A percentile compares a stretch with the other conserved stretches of the same genome.
Conservation (phyloP, 1,140 invertebrate genomes). For the Cotesia typhae region DNA sequence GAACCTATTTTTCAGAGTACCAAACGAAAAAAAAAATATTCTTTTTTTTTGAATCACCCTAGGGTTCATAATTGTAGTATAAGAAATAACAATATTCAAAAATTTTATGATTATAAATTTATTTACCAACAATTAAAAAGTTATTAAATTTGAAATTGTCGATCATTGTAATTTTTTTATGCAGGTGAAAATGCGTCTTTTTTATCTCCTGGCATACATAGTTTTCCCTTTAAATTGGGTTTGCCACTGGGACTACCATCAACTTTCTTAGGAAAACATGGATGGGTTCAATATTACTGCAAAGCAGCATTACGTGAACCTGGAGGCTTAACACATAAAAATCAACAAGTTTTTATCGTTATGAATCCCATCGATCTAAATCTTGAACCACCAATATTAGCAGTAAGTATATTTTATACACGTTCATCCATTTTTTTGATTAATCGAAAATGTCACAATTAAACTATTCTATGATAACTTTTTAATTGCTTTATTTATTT, state of each 20-base stretch:
- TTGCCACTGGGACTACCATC: slow-evolving; percentile 89
- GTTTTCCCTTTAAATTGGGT: slow-evolving; percentile 93
- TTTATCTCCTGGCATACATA: slow-evolving; percentile 93
- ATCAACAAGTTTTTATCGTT: slow-evolving; percentile 95
- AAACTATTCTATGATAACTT: too few relatives aligned
- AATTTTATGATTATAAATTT: background rate
- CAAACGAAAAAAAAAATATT: too few relatives aligned
- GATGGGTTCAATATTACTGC: slow-evolving; percentile 96
- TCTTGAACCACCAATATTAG: slow-evolving; percentile 85
- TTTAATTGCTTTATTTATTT: slow-evolving; percentile 20
- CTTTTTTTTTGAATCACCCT: too few relatives aligned
- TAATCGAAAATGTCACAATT: too few relatives aligned
- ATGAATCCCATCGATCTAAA: slow-evolving; percentile 97
- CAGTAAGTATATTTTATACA: slow-evolving; percentile 71
- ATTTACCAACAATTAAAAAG: too few relatives aligned
- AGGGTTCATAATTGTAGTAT: background rate
- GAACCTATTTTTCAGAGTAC: too few relatives aligned
- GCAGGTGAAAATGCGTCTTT: slow-evolving; percentile 81
- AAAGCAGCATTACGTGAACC: slow-evolving; percentile 90
- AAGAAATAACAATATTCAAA: background rate
- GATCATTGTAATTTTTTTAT: background rate
- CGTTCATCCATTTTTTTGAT: too few relatives aligned
- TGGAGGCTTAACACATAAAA: slow-evolving; percentile 91
- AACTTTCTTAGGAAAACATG: slow-evolving; percentile 92
- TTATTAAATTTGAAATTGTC: too few relatives aligned